Base-by-base conservation (phyloP, 2,888 invertebrate genomes). In the Esperia sulphurella region DNA sequence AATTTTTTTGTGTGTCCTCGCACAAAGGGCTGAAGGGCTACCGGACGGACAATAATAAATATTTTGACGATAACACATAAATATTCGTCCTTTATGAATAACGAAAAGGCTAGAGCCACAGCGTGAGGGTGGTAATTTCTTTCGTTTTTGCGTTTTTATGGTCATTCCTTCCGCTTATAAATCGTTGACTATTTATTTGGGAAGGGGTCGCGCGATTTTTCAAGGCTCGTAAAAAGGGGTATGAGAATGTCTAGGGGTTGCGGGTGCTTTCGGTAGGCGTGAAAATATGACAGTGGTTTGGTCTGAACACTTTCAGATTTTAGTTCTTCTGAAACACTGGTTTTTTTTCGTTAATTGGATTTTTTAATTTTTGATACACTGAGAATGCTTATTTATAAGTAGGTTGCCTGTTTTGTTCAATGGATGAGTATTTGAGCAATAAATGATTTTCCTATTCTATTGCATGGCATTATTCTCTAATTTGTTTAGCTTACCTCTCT, bases 61-160 rank as follows among this genome's bases (percentile, higher is more conserved):
- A 89, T 88, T 89, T 88, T 87, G 88, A 88, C 86, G 83, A 88
- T 88, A 87, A 83, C 75, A 75, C 86, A 87, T 88, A 89, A 89
- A 89, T 89, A 88, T 87, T 75, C 71, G 71, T 72, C 44, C 79
- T 75, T 85, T 88, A 88, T 88, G 88, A 88, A 89, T 89, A 84
- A 85, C 85, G 84, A 87, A 88, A 77, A 71, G 71, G 70, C 67
- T 57, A 66, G 68, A 77, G 80, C 82, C 79, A 78, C 82, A 64
- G 66, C 71, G 72, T 67, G 72, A 75, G 76, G 83, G 78, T 69
- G 71, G 83, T 79, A 74, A 84, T 85, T 80, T 70, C 77, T 70
- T 74, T 64, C 68, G 62, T 79, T 85, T 50, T 40, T 44, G 30
- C 38, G 30, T 45, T 43, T 49, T 86, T 87, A 87, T 75, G 80